phyloP scores from a whole-genome alignment of 2,888 invertebrate genomes.

The Polietes domitor region DNA sequence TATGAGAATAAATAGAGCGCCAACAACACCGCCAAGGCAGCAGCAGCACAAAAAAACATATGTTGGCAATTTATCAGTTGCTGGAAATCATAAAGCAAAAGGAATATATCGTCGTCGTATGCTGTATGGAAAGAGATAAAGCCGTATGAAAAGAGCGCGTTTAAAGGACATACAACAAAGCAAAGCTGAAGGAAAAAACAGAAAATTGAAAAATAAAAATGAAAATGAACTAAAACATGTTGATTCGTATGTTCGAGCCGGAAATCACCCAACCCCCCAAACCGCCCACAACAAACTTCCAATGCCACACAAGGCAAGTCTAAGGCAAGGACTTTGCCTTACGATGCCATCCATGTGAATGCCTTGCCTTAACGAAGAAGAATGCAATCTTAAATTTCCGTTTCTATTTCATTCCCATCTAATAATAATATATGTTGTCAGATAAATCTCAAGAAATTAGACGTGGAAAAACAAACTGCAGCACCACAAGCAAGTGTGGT shows the following conservation, averaged over 20 bases:
- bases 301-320: no score
- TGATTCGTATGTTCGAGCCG: background rate
- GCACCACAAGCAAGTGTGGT: background rate
- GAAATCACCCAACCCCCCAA: no score
- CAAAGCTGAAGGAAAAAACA: conserved; percentile 9
- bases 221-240: background rate
- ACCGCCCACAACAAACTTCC: no score
- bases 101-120: background rate
- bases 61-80: conserved; percentile 65
- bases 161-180: conserved; percentile 23
- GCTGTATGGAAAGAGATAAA: background rate
- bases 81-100: conserved; percentile 30
- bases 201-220: conserved; percentile 24
- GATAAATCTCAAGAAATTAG: background rate
- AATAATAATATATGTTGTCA: no score
- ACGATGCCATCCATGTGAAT: background rate
- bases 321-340: no score
- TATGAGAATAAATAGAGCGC: no score
- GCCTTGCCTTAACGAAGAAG: conserved; percentile 41
- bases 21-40: background rate
- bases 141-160: conserved; percentile 10
- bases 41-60: conserved; percentile 40
- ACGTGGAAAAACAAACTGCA: background rate
- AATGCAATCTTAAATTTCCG: background rate
- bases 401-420: no score